These are phyloP conservation scores for Brachionus manjavacas DNA, from an alignment of 1,140 invertebrate genomes.

Conservation along the genomic window DNA sequence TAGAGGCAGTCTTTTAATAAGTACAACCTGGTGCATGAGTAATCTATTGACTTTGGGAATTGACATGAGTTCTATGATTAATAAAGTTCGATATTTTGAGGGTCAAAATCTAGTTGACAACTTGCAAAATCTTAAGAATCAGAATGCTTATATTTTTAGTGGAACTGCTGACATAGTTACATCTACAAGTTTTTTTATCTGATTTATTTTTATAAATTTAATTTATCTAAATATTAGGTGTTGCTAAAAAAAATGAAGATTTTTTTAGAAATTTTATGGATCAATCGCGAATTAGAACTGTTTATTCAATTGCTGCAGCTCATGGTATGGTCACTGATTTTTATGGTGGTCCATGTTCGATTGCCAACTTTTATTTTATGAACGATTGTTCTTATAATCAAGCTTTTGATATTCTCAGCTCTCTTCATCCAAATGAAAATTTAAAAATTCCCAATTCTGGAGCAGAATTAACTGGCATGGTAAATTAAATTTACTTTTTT, in stretches of 20 bases:
- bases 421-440: constrained; percentile 51
- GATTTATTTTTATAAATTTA: not conserved
- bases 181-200: constrained; percentile 46
- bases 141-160: constrained; percentile 53
- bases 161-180: constrained; percentile 52
- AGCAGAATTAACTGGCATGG: constrained; percentile 7
- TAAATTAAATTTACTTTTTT: not conserved
- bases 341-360: constrained; percentile 53
- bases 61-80: not conserved
- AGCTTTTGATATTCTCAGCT: constrained; percentile 54
- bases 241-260: constrained; percentile 48
- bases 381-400: constrained; percentile 56
- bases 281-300: not conserved
- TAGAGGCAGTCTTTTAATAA: constrained; percentile 45
- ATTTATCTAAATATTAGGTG: constrained; percentile 43
- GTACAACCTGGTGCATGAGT: constrained; percentile 50
- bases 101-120: constrained; percentile 47
- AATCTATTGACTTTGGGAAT: constrained; percentile 48
- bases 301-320: not conserved
- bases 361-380: constrained; percentile 47
- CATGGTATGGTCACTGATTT: constrained; percentile 50
- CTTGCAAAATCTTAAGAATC: constrained; percentile 48
- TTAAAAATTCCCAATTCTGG: constrained; percentile 39
- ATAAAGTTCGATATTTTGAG: not conserved
- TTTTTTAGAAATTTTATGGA: constrained; percentile 16